Percentiles rank a stretch among this genome's conserved stretches.
These are phyloP conservation scores for Hyposoter didymator DNA, from an alignment of 2,888 invertebrate genomes.

Conservation along the genomic window DNA sequence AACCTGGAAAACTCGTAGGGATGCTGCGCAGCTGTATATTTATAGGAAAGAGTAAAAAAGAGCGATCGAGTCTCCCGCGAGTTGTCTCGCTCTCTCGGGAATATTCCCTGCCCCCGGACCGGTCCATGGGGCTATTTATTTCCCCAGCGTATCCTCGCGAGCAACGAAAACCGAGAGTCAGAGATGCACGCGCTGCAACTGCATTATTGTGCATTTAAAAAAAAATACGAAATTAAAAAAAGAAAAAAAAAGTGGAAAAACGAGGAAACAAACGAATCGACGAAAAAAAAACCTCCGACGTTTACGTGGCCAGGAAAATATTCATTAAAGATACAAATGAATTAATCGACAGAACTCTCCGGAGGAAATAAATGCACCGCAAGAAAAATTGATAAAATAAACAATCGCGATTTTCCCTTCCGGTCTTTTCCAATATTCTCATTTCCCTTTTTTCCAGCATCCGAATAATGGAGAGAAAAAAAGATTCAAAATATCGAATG, in stretches of 20 bases:
- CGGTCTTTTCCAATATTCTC: not conserved
- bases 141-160: slow-evolving; percentile 24
- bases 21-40: not conserved
- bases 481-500: slow-evolving; percentile 3
- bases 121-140: slow-evolving; percentile 67
- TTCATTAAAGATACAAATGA: not conserved
- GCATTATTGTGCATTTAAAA: slow-evolving; percentile 25
- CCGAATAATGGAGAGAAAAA: not conserved
- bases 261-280: not conserved
- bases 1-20: slow-evolving; percentile 42
- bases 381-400: not conserved
- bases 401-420: not conserved
- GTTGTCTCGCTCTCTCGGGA: slow-evolving; percentile 27
- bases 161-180: slow-evolving; percentile 16
- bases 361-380: not conserved
- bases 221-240: not conserved
- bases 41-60: slow-evolving; percentile 1
- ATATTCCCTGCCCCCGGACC: slow-evolving; percentile 1
- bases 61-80: not conserved
- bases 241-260: too few species aligned
- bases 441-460: not conserved
- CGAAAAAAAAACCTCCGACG: not conserved
- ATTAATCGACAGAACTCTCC: too few species aligned
- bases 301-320: not conserved
- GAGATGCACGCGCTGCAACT: slow-evolving; percentile 2